A percentile compares a stretch with the other conserved stretches of the same genome.
Conservation (phyloP, 1,140 invertebrate species). For the Micrasema longulum region DNA sequence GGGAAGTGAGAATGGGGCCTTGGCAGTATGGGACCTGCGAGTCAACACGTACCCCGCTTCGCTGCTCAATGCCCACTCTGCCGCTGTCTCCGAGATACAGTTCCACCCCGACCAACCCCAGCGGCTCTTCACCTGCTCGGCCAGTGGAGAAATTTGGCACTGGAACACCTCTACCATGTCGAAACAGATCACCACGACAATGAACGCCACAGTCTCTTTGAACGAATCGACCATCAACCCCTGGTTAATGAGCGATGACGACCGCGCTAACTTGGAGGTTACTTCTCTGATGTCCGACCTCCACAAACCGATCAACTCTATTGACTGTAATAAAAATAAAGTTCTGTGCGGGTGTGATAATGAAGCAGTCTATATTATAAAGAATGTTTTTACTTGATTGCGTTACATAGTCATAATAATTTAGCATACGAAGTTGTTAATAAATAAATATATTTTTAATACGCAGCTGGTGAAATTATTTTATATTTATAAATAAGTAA, state of each 20-base stretch:
- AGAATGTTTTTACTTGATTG: constrained; percentile 69
- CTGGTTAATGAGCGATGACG: constrained; percentile 76
- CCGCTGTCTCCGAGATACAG: constrained; percentile 81
- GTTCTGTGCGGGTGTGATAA: constrained; percentile 86
- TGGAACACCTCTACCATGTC: constrained; percentile 75
- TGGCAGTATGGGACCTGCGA: constrained; percentile 91
- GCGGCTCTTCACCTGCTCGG: constrained; percentile 84
- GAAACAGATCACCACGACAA: constrained; percentile 56
- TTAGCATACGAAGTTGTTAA: too few species aligned
- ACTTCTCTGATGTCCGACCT: constrained; percentile 77
- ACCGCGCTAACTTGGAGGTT: constrained; percentile 77
- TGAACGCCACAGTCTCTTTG: constrained; percentile 45
- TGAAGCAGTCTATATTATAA: constrained; percentile 83
- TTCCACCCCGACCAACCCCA: constrained; percentile 87
- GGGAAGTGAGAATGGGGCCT: constrained; percentile 83
- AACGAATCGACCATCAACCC: constrained; percentile 65
- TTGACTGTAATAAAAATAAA: constrained; percentile 79
- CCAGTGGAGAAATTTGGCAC: constrained; percentile 86
- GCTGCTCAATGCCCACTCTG: constrained; percentile 81
- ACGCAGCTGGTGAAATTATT: too few species aligned
- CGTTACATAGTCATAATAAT: background rate
- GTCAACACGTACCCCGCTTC: constrained; percentile 85
- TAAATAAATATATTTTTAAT: background rate
- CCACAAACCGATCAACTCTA: constrained; percentile 81
- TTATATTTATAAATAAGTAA: too few species aligned